A percentile compares a stretch with the other conserved stretches of the same genome.
phyloP scores from a whole-genome alignment of 2,113 vertebrate genomes.

The Narcine bancroftii region DNA sequence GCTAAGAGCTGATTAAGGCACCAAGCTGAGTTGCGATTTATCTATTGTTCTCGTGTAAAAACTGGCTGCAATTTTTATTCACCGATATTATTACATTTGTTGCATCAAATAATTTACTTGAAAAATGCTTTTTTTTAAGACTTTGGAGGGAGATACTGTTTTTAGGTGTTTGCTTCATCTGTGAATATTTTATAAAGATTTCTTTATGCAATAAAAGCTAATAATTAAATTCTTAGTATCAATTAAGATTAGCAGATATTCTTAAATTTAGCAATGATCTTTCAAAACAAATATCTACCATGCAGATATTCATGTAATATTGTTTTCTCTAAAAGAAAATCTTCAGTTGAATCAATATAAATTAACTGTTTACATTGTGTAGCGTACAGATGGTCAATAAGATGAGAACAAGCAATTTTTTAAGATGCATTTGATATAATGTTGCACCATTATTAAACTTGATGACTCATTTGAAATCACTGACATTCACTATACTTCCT shows the following conservation, averaged over 20 bases:
- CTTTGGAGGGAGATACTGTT: neutral
- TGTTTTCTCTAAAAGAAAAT: neutral
- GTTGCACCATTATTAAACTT: neutral
- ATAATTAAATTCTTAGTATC: neutral
- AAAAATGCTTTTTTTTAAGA: neutral
- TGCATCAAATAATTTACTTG: neutral
- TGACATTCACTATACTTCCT: neutral
- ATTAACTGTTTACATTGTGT: neutral
- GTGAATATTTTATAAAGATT: neutral
- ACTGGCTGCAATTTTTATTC: neutral
- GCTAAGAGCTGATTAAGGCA: neutral
- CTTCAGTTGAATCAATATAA: neutral
- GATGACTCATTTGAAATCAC: slow-evolving; percentile 31
- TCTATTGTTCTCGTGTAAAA: neutral
- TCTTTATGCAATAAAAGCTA: neutral
- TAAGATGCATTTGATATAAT: neutral
- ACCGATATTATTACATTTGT: neutral
- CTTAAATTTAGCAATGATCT: neutral
- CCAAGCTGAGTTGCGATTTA: slow-evolving; percentile 21
- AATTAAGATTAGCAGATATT: neutral
- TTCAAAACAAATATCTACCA: neutral
- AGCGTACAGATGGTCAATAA: neutral
- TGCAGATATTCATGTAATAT: neutral
- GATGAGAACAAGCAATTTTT: neutral
- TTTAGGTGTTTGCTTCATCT: neutral